These are phyloP conservation scores for Pocota personata DNA, from an alignment of 2,888 invertebrate genomes.

Conservation along the genomic window DNA sequence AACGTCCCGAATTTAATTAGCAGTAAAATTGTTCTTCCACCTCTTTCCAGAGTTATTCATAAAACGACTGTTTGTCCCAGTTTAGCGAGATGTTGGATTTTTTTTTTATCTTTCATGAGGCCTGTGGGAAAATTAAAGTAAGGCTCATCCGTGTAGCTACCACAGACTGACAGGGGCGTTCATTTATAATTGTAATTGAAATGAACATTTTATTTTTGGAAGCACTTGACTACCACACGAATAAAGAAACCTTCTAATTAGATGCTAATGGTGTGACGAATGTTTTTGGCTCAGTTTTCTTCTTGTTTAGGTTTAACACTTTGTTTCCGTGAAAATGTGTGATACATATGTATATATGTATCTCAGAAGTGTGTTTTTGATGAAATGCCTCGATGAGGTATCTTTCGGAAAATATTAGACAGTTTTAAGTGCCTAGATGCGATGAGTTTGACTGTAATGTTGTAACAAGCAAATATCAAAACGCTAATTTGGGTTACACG, in stretches of 20 bases:
- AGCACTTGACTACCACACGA: background rate
- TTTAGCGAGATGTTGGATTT: background rate
- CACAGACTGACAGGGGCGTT: background rate
- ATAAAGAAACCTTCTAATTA: background rate
- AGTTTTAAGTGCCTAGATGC: background rate
- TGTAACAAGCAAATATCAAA: background rate
- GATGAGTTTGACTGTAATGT: background rate
- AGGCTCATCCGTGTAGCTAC: background rate
- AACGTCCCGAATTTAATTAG: constrained; percentile 8
- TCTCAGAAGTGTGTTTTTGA: no score
- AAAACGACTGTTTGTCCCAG: background rate
- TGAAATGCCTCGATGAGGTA: background rate
- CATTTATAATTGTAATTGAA: constrained; percentile 3
- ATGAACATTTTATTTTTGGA: background rate
- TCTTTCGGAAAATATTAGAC: background rate
- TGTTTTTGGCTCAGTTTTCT: background rate
- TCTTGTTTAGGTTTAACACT: background rate
- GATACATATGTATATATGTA: no score
- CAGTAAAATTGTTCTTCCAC: constrained; percentile 10
- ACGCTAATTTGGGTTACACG: background rate
- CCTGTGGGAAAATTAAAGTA: background rate
- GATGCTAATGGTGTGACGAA: constrained; percentile 6
- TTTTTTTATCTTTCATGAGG: background rate
- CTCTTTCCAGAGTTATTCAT: background rate
- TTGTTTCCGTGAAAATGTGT: background rate